Evolutionary conservation across 2,797 vertebrate genomes (phyloP).

Genomic region (Euthynnus affinis): DNA sequence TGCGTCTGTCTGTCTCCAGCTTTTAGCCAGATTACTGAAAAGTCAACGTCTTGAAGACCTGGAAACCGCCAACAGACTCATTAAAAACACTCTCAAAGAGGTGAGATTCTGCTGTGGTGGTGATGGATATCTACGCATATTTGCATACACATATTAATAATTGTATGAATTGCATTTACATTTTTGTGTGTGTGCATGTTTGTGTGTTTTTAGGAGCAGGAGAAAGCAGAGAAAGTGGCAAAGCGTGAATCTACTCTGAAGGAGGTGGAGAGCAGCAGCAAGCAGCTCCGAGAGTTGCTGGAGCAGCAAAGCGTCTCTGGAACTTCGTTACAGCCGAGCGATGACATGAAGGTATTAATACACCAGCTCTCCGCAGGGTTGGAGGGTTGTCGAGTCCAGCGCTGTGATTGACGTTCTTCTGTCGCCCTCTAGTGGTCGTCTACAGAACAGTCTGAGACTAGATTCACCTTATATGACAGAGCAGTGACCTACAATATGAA

Average conservation of each 20-base stretch:
- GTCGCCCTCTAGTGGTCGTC: conserved; percentile 10
- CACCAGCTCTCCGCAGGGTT: not conserved
- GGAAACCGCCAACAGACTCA: conserved; percentile 93
- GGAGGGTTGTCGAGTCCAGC: not conserved
- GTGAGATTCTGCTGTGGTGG: conserved; percentile 70
- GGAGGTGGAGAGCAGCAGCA: conserved; percentile 86
- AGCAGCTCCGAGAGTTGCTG: conserved; percentile 83
- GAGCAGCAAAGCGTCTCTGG: conserved; percentile 59
- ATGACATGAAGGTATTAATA: conserved; percentile 84
- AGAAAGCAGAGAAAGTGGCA: conserved; percentile 86
- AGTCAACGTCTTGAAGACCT: conserved; percentile 90
- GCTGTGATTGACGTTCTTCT: not conserved
- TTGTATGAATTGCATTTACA: not conserved
- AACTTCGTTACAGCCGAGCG: conserved; percentile 64
- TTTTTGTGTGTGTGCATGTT: not conserved
- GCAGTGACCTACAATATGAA: too few species aligned
- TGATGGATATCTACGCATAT: not conserved
- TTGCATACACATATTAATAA: not conserved
- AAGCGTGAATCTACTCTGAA: conserved; percentile 83
- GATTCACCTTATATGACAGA: too few species aligned
- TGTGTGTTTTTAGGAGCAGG: conserved; percentile 87
- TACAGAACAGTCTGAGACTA: not conserved
- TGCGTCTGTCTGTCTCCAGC: conserved; percentile 74
- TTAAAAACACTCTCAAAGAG: conserved; percentile 91
- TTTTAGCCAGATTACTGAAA: conserved; percentile 89